A percentile compares a stretch with the other conserved stretches of the same genome.
These are phyloP conservation scores for Thysanoteuthis rhombus DNA, from an alignment of 2,888 invertebrate genomes.

Conservation along the genomic window DNA sequence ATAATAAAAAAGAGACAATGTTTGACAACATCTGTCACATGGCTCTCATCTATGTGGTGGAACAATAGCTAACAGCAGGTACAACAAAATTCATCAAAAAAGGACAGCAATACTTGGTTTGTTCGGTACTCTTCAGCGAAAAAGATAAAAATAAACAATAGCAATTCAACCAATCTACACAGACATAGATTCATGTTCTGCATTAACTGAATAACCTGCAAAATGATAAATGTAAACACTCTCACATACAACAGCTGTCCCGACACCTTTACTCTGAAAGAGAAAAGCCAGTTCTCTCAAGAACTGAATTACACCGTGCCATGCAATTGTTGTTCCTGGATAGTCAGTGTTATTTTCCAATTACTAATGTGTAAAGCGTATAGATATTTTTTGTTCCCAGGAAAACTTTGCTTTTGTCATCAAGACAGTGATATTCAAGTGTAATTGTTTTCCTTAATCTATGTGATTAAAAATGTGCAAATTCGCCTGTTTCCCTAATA, in stretches of 20 bases:
- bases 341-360: too few relatives aligned
- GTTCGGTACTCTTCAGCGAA: not conserved
- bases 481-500: too few relatives aligned
- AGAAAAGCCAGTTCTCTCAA: not conserved
- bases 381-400: too few relatives aligned
- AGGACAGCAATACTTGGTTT: not conserved
- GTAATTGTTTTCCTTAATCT: too few relatives aligned
- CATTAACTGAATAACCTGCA: not conserved
- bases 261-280: not conserved
- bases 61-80: not conserved
- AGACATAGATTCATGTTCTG: not conserved
- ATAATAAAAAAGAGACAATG: not conserved
- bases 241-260: not conserved
- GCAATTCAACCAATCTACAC: not conserved
- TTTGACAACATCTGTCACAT: not conserved
- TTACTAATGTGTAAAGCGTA: too few relatives aligned
- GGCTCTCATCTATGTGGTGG: not conserved
- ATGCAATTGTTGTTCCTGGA: too few relatives aligned
- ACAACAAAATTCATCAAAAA: not conserved
- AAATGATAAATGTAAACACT: not conserved
- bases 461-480: too few relatives aligned
- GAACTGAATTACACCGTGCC: too few relatives aligned
- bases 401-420: too few relatives aligned
- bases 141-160: not conserved
- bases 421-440: too few relatives aligned